These are phyloP conservation scores for Poecilia picta DNA, from an alignment of 2,797 vertebrate genomes.

Conservation along the genomic window DNA sequence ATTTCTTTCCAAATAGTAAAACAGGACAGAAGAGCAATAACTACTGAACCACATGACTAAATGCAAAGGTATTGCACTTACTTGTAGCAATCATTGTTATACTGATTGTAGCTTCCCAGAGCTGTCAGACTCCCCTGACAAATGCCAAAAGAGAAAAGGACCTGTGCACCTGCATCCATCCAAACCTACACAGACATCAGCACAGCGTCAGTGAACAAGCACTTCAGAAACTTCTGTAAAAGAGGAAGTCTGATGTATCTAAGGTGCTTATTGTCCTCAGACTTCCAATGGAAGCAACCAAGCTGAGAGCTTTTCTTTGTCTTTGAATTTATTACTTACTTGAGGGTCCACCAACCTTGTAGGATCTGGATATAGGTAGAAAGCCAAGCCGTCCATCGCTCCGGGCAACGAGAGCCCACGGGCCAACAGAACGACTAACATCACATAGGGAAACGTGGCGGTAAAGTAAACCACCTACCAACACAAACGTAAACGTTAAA, in stretches of 20 bases:
- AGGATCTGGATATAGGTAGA: slow-evolving; percentile 92
- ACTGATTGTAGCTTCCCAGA: slow-evolving; percentile 93
- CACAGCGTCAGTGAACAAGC: slow-evolving; percentile 14
- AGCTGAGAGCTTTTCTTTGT: slow-evolving; percentile 9
- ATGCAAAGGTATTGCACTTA: slow-evolving; percentile 62
- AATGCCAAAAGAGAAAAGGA: slow-evolving; percentile 93
- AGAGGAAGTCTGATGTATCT: background rate
- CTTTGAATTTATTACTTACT: slow-evolving; percentile 75
- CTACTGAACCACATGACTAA: background rate
- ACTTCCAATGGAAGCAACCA: background rate
- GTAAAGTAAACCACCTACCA: slow-evolving; percentile 88
- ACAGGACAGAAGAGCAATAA: background rate
- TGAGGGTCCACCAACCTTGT: slow-evolving; percentile 88
- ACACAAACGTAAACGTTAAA: slow-evolving; percentile 16
- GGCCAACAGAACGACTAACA: slow-evolving; percentile 88
- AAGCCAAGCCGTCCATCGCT: slow-evolving; percentile 85
- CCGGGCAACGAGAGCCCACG: slow-evolving; percentile 89
- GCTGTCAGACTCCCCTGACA: slow-evolving; percentile 90
- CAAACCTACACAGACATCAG: slow-evolving; percentile 83
- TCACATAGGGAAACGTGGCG: slow-evolving; percentile 90
- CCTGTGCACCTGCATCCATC: slow-evolving; percentile 95
- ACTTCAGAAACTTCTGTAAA: background rate
- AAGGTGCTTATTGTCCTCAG: background rate
- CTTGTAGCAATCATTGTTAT: slow-evolving; percentile 93
- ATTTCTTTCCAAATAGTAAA: background rate